Evolutionary conservation across 2,797 vertebrate genomes (phyloP), one percentile per base, ranked within the genome.

Genomic region (Gambusia yucatana): DNA sequence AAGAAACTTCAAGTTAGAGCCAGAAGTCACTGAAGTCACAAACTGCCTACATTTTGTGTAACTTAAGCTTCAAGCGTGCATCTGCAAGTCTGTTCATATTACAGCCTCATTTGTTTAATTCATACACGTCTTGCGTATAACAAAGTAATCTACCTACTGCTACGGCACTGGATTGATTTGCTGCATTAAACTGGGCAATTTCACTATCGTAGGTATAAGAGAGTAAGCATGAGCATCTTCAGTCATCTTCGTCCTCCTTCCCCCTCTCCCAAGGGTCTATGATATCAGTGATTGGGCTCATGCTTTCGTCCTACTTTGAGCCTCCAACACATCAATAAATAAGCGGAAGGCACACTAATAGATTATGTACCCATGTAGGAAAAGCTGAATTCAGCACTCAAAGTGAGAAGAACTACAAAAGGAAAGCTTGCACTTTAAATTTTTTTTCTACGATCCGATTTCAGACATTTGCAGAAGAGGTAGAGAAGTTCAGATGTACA

Each of bases 241-340:
- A 80, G 75, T 78, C 3, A 75, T 80, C 74, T 72, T 75, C 59
- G 61, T 33, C 75, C 69, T 70, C 73, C 72, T 73, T 71, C 73
- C 59, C 81, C 76, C 76, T 78, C 76, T 80, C 82, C 87, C 61
- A 73, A 69, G 84, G 85, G 82, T 83, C 83, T 83, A 83, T 88
- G 79, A 86, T 90, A 90, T 91, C 87, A 87, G 82, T 20, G 77
- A 85, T 83, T 41, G 17, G 86, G 82, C 89, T 90, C 84, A 89
- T 91, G 87, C 81, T 86, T 80, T 91, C 75, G 85, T 83, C 92
- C 92, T 91, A 92, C 91, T 93, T 93, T 91, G 81, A 87, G 90
- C 83, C 84, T 86, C 84, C 80, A 79, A 89, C 88, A 89, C 90
- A 93, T 94, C 93, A 94, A 93, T 94, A 94, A 93, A 91, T 93